Percentiles rank a stretch among this genome's conserved stretches.
These are phyloP conservation scores for Catharus ustulatus DNA, from an alignment of 2,797 vertebrate genomes.

Conservation along the genomic window DNA sequence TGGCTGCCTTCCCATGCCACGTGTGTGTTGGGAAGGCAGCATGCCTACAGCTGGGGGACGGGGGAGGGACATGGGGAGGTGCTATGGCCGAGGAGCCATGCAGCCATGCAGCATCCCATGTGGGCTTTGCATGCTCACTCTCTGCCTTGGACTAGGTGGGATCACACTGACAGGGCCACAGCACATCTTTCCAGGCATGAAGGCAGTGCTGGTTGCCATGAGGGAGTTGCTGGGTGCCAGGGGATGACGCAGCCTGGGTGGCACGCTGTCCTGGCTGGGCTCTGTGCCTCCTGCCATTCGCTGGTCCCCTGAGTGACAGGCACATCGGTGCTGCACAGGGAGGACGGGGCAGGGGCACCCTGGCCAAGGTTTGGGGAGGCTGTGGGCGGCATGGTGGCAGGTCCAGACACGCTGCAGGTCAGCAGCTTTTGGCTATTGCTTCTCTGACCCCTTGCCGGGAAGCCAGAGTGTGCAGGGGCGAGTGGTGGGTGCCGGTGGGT, in stretches of 20 bases:
- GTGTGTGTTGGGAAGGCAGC: conserved; percentile 14
- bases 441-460: background rate
- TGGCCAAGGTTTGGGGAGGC: fast-evolving
- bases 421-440: background rate
- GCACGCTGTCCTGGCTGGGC: background rate
- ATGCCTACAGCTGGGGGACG: background rate
- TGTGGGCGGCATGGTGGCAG: fast-evolving
- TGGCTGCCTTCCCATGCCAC: conserved; percentile 3
- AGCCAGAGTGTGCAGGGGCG: background rate
- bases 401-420: fast-evolving
- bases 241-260: conserved; percentile 14
- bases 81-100: fast-evolving
- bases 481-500: background rate
- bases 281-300: background rate
- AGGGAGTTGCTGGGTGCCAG: background rate
- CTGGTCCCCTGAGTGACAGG: conserved; percentile 27
- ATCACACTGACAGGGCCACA: fast-evolving
- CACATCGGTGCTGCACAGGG: background rate
- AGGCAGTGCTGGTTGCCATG: fast-evolving
- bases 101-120: fast-evolving
- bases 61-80: background rate
- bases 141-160: fast-evolving
- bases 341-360: background rate
- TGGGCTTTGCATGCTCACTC: fast-evolving
- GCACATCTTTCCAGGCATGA: background rate